Percentiles rank a stretch among this genome's conserved stretches.
Conservation (phyloP, 2,888 invertebrate species). For the Drosophila meridiana region DNA sequence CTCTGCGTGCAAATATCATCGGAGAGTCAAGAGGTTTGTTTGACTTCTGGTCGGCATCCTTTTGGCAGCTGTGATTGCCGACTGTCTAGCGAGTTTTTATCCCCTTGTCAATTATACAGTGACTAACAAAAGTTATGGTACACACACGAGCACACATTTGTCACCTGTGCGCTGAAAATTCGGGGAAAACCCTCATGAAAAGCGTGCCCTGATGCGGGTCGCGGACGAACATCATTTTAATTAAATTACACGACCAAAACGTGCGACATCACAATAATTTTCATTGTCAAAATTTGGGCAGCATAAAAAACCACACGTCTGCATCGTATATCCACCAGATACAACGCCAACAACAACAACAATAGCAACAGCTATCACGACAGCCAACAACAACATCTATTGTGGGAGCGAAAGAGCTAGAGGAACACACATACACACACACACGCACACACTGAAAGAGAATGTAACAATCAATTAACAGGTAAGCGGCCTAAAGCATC, state of each 20-base stretch:
- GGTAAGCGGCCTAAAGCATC: constrained; percentile 59
- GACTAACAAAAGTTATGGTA: constrained; percentile 22
- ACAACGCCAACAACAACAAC: constrained; percentile 1
- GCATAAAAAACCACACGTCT: constrained; percentile 79
- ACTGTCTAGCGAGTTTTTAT: neutral
- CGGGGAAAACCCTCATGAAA: constrained; percentile 79
- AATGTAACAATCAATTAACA: constrained; percentile 83
- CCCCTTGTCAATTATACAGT: constrained; percentile 33
- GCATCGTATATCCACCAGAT: constrained; percentile 34
- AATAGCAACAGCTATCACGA: constrained; percentile 1
- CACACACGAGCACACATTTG: constrained; percentile 39
- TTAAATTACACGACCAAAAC: constrained; percentile 80
- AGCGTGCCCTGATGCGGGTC: constrained; percentile 71
- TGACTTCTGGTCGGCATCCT: constrained; percentile 58
- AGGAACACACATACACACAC: constrained; percentile 3
- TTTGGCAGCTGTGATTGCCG: constrained; percentile 65
- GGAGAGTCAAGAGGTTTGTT: constrained; percentile 67
- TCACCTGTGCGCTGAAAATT: constrained; percentile 75
- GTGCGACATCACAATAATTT: constrained; percentile 76
- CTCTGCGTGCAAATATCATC: constrained; percentile 62
- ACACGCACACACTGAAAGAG: constrained; percentile 30
- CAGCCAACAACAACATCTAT: constrained; percentile 9
- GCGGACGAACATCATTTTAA: constrained; percentile 76
- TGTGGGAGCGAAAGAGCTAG: constrained; percentile 10
- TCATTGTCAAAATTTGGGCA: constrained; percentile 78